phyloP scores from a whole-genome alignment of 2,888 invertebrate species.

The Drosophila nr. fundita region DNA sequence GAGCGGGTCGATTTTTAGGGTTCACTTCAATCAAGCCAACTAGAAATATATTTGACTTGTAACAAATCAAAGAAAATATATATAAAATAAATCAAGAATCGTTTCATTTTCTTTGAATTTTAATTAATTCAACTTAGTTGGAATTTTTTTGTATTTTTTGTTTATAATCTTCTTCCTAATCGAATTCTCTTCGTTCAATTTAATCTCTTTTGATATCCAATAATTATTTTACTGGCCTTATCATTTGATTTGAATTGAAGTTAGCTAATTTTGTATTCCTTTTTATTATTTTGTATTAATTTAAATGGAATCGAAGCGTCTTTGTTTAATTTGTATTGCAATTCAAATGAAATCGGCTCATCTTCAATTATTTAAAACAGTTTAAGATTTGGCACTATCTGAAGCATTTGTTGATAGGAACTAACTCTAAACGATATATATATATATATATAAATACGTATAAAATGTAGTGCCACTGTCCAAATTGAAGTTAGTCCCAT shows the following conservation, averaged over 20 bases:
- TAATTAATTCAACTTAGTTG: not conserved
- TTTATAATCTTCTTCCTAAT: not conserved
- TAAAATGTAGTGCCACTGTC: constrained; percentile 11
- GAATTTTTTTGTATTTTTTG: not conserved
- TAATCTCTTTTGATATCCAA: not conserved
- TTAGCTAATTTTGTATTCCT: not conserved
- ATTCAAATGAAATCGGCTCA: not conserved
- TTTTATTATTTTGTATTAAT: not conserved
- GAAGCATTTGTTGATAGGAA: constrained; percentile 13
- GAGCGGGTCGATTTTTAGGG: not conserved
- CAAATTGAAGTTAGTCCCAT: not conserved
- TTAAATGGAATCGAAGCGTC: no score
- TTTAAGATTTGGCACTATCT: not conserved
- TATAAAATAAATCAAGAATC: not conserved
- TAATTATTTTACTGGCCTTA: not conserved
- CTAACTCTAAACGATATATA: not conserved
- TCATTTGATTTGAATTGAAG: not conserved
- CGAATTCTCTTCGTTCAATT: not conserved
- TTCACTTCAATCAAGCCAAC: not conserved
- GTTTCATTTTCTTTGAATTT: not conserved
- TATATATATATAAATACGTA: not conserved
- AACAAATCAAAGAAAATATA: not conserved
- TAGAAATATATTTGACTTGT: not conserved
- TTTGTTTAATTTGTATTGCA: not conserved
- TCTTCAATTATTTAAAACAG: not conserved